These are phyloP conservation scores for Anabas testudineus DNA, from an alignment of 2,797 vertebrate species.

Conservation along the genomic window DNA sequence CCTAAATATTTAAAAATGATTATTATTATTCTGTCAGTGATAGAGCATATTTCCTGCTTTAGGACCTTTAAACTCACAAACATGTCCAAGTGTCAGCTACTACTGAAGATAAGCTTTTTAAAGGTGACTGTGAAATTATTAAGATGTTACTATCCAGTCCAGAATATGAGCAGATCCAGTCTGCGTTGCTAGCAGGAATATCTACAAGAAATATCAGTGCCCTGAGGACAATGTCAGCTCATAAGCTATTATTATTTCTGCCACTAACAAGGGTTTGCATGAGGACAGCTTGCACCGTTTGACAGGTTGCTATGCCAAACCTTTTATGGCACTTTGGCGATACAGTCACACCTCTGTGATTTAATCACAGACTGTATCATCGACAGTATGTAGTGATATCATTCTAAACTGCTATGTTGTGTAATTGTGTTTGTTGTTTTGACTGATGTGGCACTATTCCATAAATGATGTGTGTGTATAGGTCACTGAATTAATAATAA, in stretches of 20 bases:
- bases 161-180: background rate
- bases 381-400: background rate
- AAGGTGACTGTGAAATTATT: conserved; percentile 9
- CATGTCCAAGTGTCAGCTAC: background rate
- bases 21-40: background rate
- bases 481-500: background rate
- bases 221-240: conserved; percentile 33
- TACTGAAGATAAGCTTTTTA: background rate
- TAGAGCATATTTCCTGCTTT: background rate
- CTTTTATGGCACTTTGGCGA: conserved; percentile 38
- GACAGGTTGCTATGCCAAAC: conserved; percentile 47
- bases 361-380: conserved; percentile 9
- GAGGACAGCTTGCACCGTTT: conserved; percentile 49
- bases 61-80: background rate
- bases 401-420: conserved; percentile 6
- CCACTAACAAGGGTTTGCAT: conserved; percentile 41
- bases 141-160: background rate
- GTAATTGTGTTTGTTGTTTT: conserved; percentile 7
- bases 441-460: background rate
- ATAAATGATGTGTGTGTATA: background rate
- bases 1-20: background rate
- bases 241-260: conserved; percentile 40
- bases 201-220: background rate
- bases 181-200: conserved; percentile 19
- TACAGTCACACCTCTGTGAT: conserved; percentile 35